Base-by-base conservation (phyloP, 2,113 vertebrate species). In the Ardeotis arabs region DNA sequence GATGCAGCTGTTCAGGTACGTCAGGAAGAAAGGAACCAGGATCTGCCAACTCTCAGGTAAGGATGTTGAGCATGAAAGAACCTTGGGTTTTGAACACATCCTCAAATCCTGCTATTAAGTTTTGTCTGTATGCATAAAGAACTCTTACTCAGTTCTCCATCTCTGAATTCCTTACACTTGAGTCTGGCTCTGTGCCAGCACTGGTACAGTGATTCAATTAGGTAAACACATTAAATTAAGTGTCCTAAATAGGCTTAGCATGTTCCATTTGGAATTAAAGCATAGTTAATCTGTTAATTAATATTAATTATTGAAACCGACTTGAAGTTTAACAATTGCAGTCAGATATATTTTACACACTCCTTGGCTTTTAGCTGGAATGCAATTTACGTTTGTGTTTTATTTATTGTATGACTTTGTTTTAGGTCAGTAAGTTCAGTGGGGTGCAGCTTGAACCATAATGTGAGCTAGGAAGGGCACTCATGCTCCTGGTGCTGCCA, bases 271-370 rank as follows among this genome's bases (percentile, higher is more conserved):
- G 12, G 21, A 93, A 94, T 73, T 68, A 86, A 96, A 49, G 29
- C n/a, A 44, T 15, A 90, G 28, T 52, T 94, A 95, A 94, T 90
- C 66, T 90, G 35, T 67, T 95, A 95, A 93, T 90, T 95, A 79
- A 72, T 86, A 91, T 86, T 93, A 95, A 93, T 96, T 94, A 89
- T 64, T 95, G 50, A 95, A 93, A 77, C 1, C 56, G 49, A 63
- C n/a, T 67, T 93, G 28, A 86, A 69, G n/a, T 93, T 93, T 75
- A 91, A 84, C 60, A 90, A 63, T 60, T 69, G 41, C 50, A 63
- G 60, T 39, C 72, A 83, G 31, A 80, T 79, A 91, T 90, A 56
- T 84, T 86, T 91, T 69, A 84, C 73, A 76, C 29, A 49, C 4
- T 91, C 13, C 22, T 67, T 86, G 67, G 52, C n/a, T 89, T 90